Base-by-base conservation (phyloP, 2,113 vertebrate species). In the Suncus etruscus region DNA sequence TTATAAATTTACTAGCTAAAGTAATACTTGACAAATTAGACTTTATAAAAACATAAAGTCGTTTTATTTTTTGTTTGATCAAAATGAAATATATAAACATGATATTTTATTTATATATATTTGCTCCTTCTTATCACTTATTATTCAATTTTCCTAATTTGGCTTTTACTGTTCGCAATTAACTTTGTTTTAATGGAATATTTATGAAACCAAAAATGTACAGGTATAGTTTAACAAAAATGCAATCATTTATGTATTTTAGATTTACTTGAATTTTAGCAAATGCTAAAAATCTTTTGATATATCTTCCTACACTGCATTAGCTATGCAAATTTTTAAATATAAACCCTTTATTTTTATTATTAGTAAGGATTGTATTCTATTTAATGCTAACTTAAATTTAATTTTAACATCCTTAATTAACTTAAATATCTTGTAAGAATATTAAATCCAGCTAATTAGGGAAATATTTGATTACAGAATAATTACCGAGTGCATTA, bases 401-500 rank as follows among this genome's bases (percentile, higher is more conserved):
- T 76, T 27, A 90, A 85, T 85, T 32, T 82, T 10, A n/a, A 72
- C 6, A 82, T 63, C 11, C 1, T 50, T 48, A 80, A 70, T 90
- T 81, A 84, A 73, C 22, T 54, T 77, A 61, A 72, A 90, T 11
- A 5, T 11, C 9, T 78, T 90, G 10, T 51, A 32, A 68, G 50
- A 82, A 51, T 82, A 89, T 51, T 73, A 80, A 83, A 48, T 63
- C 72, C 0, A 86, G 6, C 45, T 68, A 51, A 73, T 88, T 88
- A 88, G 27, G 12, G 76, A 84, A 45, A 78, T 74, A 12, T 63
- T 82, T 77, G 11, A 51, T 74, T 73, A 75, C 0, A 32, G 73
- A 63, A 89, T 1, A 90, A 63, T 8, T 80, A 85, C 27, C 63
- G 84, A 92, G 47, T 8, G 66, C 47, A 92, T 61, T 68, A 90